These are phyloP conservation scores for Glaucidium brasilianum DNA, from an alignment of 2,113 vertebrate genomes.

Conservation along the genomic window DNA sequence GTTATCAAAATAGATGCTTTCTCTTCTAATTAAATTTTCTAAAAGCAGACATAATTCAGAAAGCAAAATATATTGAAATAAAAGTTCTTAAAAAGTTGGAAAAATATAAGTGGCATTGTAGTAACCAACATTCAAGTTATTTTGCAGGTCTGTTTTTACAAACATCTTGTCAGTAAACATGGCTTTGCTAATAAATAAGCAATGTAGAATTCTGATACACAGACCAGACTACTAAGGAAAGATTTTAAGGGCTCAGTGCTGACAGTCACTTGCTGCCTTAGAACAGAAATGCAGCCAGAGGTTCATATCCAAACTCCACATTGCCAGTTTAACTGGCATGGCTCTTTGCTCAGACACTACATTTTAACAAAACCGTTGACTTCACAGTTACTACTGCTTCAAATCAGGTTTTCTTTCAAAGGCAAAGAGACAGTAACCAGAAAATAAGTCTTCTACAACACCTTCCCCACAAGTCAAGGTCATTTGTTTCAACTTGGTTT, in stretches of 20 bases:
- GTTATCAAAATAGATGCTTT: not conserved
- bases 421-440: not conserved
- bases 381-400: not conserved
- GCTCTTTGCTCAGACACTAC: not conserved
- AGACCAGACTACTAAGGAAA: not conserved
- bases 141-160: not conserved
- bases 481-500: not conserved
- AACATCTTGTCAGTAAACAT: not conserved
- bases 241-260: not conserved
- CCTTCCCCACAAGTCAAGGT: not conserved
- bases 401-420: not conserved
- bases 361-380: not conserved
- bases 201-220: not conserved
- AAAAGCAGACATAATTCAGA: not conserved
- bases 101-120: not conserved
- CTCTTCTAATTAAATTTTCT: not conserved
- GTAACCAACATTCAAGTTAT: not conserved
- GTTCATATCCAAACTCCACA: not conserved
- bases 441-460: not conserved
- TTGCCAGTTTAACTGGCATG: not conserved
- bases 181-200: not conserved
- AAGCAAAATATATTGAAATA: not conserved
- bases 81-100: not conserved
- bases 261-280: not conserved
- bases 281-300: not conserved